phyloP scores from a whole-genome alignment of 2,888 invertebrate species.

The Andrena camellia region DNA sequence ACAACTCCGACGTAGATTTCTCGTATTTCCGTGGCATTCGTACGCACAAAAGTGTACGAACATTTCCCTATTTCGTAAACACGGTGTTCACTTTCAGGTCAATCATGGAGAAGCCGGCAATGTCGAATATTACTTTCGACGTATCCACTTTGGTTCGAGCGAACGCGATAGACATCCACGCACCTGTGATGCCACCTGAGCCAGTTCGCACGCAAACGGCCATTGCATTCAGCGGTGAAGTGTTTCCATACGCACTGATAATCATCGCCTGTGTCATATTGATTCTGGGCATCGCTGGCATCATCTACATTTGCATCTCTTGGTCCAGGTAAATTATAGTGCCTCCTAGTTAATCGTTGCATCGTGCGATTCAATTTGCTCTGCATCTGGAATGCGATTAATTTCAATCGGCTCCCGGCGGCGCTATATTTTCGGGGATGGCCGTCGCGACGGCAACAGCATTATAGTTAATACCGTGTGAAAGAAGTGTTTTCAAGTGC shows the following conservation, averaged over 20 bases:
- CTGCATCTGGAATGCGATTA: not conserved
- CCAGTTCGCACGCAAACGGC: constrained; percentile 86
- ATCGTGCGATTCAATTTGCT: too few species aligned
- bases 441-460: constrained; percentile 3
- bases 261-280: constrained; percentile 96
- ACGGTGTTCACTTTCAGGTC: constrained; percentile 82
- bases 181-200: constrained; percentile 86
- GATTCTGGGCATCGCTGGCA: constrained; percentile 94
- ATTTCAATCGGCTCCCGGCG: not conserved
- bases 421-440: not conserved
- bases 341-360: too few species aligned
- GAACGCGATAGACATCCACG: constrained; percentile 89
- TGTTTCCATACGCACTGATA: constrained; percentile 95
- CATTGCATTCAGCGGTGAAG: constrained; percentile 88
- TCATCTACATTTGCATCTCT: constrained; percentile 96
- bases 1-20: not conserved
- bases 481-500: constrained; percentile 49
- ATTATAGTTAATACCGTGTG: constrained; percentile 43
- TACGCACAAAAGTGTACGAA: not conserved
- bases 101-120: constrained; percentile 88
- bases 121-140: constrained; percentile 89
- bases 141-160: constrained; percentile 90
- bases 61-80: not conserved
- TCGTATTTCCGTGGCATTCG: not conserved
- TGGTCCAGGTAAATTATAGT: constrained; percentile 92